Percentiles rank a stretch among this genome's conserved stretches.
phyloP scores from a whole-genome alignment of 2,797 vertebrate species.

The Microhierax caerulescens region DNA sequence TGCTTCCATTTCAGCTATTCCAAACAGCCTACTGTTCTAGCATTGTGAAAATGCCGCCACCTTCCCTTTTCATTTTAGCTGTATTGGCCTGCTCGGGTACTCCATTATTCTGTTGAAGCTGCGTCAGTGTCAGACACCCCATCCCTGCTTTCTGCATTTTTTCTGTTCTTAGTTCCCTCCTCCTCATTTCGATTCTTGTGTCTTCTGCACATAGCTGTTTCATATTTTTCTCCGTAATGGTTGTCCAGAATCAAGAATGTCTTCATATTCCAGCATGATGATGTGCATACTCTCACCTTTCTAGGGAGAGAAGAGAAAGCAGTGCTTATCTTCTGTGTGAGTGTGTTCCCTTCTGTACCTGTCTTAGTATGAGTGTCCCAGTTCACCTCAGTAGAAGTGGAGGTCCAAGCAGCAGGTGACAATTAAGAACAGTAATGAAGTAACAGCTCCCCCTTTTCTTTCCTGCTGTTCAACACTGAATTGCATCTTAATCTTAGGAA shows the following conservation, averaged over 20 bases:
- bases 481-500: background rate
- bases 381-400: background rate
- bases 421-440: background rate
- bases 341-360: rapidly evolving
- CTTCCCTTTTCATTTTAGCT: background rate
- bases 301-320: background rate
- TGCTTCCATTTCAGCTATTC: background rate
- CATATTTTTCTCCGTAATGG: background rate
- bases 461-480: background rate
- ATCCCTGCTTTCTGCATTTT: background rate
- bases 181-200: background rate
- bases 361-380: rapidly evolving
- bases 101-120: background rate
- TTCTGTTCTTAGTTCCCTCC: background rate
- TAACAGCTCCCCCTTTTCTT: background rate
- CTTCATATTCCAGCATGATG: background rate
- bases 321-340: rapidly evolving
- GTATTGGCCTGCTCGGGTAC: rapidly evolving
- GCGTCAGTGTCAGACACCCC: background rate
- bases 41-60: background rate
- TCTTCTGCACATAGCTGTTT: background rate
- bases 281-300: background rate
- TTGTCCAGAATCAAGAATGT: background rate
- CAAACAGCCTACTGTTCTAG: background rate
- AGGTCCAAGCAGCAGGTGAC: background rate